Evolutionary conservation across 2,888 invertebrate genomes (phyloP).

Genomic region (Noctua comes): DNA sequence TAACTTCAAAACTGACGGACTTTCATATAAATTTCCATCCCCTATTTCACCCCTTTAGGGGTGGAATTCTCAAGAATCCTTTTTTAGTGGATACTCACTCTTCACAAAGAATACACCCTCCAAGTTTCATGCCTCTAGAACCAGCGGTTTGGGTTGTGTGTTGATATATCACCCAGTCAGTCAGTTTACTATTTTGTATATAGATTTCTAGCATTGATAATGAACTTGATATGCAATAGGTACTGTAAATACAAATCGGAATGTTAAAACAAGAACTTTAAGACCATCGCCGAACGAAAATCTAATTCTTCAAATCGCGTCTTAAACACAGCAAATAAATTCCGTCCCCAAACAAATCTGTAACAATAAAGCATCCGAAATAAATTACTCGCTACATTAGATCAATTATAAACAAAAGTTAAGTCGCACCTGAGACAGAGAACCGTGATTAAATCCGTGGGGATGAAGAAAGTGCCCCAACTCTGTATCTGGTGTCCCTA

Average conservation of each 20-base stretch:
- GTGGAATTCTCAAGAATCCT: no score
- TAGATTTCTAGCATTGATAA: not conserved
- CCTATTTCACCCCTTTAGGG: no score
- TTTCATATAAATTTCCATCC: no score
- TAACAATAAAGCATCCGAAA: conserved; percentile 49
- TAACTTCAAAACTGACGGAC: no score
- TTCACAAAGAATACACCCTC: no score
- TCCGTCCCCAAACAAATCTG: conserved; percentile 43
- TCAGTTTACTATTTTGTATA: no score
- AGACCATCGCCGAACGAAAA: conserved; percentile 13
- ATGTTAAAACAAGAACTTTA: conserved; percentile 12
- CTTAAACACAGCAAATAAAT: conserved; percentile 41
- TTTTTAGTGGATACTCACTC: no score
- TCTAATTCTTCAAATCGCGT: conserved; percentile 46
- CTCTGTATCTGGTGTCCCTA: conserved; percentile 55
- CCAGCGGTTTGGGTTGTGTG: no score
- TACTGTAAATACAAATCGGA: not conserved
- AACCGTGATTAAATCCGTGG: conserved; percentile 65
- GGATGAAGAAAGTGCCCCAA: conserved; percentile 51
- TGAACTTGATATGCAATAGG: not conserved
- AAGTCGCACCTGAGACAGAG: conserved; percentile 68
- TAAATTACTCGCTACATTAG: conserved; percentile 59
- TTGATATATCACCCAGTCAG: no score
- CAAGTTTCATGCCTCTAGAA: no score
- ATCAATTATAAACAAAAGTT: conserved; percentile 68